Base-by-base conservation (phyloP, 1,140 invertebrate genomes). In the Paramacrobiotus metropolitanus region DNA sequence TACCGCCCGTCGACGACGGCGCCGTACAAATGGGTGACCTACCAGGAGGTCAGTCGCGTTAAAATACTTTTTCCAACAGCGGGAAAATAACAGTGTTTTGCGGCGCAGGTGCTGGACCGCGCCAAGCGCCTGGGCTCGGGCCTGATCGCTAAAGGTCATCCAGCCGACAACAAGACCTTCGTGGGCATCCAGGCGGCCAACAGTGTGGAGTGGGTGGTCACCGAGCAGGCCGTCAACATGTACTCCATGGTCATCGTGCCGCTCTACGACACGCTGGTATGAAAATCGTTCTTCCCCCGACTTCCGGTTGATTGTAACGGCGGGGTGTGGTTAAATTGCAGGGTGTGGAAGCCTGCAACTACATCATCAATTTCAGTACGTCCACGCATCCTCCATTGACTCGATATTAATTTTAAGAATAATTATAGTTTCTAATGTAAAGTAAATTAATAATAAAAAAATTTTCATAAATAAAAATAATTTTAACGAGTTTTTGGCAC, bases 161-260 rank as follows among this genome's bases (percentile, higher is more conserved):
- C 73, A 31, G 69, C 74, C 2, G 68, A 67, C 29, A 80, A 85
- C 60, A 80, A 80, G 64, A 89, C 87, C 21, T 81, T 86, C 68
- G 78, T 96, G 62, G 89, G 91, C 65, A 85, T 97, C 64, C 96
- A 94, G 75, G 83, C 87, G 66, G 84, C 87, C 73, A 97, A 96
- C 74, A 87, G 85, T 70, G 85, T 86, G 1, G 91, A 77, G 79
- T 97, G 92, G 88, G 81, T 94, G 60, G 78, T 97, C 60, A 82
- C 85, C n/a, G 89, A 95, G 72, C 86, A 95, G 71, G 90, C 82
- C 15, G 86, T 86, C 63, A 93, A 92, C 70, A 84, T 83, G 67
- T 93, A 89, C 72, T 93, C 87, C 44, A 83, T 95, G 80, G 86
- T 93, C 21, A 80, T 94, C 60, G 88, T 97, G 30, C 92, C 93